These are phyloP conservation scores for Danio rerio DNA, from an alignment of 2,113 vertebrate species.

Conservation along the genomic window GRCz12tu NC_133195.1:30511001-30511500, in stretches of 20 bases:
- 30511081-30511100: conserved; percentile 3
- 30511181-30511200: background rate
- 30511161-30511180: background rate
- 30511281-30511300: conserved; percentile 49
- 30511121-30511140: background rate
- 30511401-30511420: conserved; percentile 43
- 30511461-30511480: conserved; percentile 50
- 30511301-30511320: conserved; percentile 56
- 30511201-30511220: background rate
- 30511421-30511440: conserved; percentile 41
- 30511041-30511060: background rate
- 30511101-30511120: conserved; percentile 1
- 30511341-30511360: conserved; percentile 32
- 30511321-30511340: conserved; percentile 12
- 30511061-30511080: background rate
- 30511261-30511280: conserved; percentile 32
- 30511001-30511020: conserved; percentile 8
- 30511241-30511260: background rate
- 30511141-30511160: background rate
- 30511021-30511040: background rate
- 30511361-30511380: conserved; percentile 22
- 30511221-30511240: background rate
- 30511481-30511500: conserved; percentile 19
- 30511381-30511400: conserved; percentile 49
- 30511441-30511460: conserved; percentile 39